Conservation (phyloP, 2,113 vertebrate genomes). For the Galemys pyrenaicus region DNA sequence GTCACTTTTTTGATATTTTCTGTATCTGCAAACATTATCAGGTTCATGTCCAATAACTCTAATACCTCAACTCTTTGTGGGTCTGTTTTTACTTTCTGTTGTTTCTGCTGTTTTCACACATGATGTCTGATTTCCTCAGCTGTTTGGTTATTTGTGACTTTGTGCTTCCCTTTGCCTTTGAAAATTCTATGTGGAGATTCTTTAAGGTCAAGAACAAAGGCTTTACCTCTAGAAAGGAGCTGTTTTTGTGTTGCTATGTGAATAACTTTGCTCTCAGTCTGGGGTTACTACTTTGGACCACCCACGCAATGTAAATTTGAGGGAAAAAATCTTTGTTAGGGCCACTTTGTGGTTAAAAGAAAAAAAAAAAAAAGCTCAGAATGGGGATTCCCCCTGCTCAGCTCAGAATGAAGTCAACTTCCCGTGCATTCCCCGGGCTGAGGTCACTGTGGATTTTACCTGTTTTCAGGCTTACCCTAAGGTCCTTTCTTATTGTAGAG, state of each 20-base stretch:
- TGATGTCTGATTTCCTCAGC: background rate
- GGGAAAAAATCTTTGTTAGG: background rate
- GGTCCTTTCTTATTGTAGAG: background rate
- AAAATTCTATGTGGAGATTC: background rate
- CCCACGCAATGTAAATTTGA: background rate
- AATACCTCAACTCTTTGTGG: background rate
- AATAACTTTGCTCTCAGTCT: background rate
- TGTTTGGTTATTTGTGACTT: background rate
- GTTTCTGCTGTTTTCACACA: background rate
- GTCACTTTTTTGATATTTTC: background rate
- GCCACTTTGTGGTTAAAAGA: conserved; percentile 4
- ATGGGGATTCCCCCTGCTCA: background rate
- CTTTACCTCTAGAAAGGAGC: background rate
- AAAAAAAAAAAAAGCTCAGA: background rate
- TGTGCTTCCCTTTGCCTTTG: background rate
- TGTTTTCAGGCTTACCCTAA: background rate
- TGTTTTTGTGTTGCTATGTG: background rate
- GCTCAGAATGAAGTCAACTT: conserved; percentile 1
- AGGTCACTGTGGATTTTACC: background rate
- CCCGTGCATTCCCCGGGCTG: background rate
- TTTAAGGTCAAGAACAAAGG: background rate
- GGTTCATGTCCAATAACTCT: background rate
- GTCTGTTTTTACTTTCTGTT: background rate
- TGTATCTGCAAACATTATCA: background rate
- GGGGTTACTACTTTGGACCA: background rate